Evolutionary conservation across 2,113 vertebrate genomes (phyloP).

Genomic region (Prunella fulvescens): DNA sequence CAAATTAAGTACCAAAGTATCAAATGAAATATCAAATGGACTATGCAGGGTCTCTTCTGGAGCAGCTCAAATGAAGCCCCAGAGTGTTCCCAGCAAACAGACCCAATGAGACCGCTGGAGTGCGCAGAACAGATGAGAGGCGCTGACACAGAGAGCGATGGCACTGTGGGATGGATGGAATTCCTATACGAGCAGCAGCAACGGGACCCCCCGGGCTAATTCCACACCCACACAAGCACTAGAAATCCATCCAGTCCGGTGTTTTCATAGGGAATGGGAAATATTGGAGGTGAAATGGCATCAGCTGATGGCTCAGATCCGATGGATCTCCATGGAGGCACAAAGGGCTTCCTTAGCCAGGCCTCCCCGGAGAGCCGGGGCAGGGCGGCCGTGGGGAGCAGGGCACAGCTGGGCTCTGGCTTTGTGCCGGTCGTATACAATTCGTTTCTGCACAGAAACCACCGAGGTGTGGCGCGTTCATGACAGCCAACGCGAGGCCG

Average conservation of each 20-base stretch:
- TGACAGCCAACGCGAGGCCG: slow-evolving; percentile 46
- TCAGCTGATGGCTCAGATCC: background rate
- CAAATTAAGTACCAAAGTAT: background rate
- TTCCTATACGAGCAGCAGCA: slow-evolving; percentile 72
- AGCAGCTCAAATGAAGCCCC: background rate
- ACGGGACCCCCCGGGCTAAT: fast-evolving
- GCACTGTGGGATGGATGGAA: slow-evolving; percentile 25
- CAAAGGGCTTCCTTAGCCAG: background rate
- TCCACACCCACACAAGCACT: background rate
- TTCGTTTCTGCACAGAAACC: slow-evolving; percentile 64
- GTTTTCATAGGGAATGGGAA: background rate
- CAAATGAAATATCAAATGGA: background rate
- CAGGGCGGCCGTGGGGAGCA: fast-evolving
- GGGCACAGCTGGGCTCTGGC: background rate
- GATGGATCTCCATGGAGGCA: background rate
- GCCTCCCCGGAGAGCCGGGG: background rate
- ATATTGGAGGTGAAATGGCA: background rate
- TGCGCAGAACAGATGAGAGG: slow-evolving; percentile 27
- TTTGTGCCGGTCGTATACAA: slow-evolving; percentile 65
- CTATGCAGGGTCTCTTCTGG: background rate
- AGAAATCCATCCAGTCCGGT: background rate
- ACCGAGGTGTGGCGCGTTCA: background rate
- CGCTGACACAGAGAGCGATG: background rate
- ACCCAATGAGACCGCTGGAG: background rate
- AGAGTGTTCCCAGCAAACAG: background rate